These are phyloP conservation scores for Agelaius phoeniceus DNA, from an alignment of 2,113 vertebrate genomes.

Conservation along the genomic window DNA sequence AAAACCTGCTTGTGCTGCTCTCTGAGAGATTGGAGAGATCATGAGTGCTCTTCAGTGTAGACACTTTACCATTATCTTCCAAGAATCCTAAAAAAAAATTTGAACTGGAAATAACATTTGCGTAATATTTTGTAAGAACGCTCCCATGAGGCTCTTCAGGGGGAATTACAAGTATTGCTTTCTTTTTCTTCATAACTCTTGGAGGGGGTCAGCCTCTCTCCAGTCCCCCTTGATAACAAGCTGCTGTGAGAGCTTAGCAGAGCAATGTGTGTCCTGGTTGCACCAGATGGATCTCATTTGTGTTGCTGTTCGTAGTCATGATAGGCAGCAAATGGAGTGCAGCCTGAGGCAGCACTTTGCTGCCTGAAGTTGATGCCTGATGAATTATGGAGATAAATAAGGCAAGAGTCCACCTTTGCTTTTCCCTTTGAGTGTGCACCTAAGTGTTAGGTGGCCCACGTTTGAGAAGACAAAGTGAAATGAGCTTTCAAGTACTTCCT, in stretches of 20 bases:
- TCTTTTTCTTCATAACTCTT: background rate
- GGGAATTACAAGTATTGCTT: background rate
- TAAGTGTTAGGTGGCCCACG: conserved; percentile 3
- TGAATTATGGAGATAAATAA: conserved; percentile 26
- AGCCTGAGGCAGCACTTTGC: conserved; percentile 45
- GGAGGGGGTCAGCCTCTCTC: background rate
- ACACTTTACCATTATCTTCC: background rate
- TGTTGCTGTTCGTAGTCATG: background rate
- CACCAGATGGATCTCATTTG: conserved; percentile 23
- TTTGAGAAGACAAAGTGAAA: conserved; percentile 51
- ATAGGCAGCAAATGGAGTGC: conserved; percentile 38
- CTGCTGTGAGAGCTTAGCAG: background rate
- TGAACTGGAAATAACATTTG: background rate
- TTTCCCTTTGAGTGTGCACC: background rate
- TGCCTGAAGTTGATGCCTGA: conserved; percentile 42
- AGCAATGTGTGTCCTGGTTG: background rate
- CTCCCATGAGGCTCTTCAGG: background rate
- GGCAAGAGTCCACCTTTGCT: background rate
- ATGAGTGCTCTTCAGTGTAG: background rate
- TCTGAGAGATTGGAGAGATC: background rate
- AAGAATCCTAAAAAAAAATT: background rate
- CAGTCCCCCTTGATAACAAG: background rate
- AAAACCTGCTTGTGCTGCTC: background rate
- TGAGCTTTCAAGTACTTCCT: conserved; percentile 58
- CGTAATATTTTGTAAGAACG: background rate